Base-by-base conservation (phyloP, 2,113 vertebrate species). In the Microcebus ravelobensis region DNA sequence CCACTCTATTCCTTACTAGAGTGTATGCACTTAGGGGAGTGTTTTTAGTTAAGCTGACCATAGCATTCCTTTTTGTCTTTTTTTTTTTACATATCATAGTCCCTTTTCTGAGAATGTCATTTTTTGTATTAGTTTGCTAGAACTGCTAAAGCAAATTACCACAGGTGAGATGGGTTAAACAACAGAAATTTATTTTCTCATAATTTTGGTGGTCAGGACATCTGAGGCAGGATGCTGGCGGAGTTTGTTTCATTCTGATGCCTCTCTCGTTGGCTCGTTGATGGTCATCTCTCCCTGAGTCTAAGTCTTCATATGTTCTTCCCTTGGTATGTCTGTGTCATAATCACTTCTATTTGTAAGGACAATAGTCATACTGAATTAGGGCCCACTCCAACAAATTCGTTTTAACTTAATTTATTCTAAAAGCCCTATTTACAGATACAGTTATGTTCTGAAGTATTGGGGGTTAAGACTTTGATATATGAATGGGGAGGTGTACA, bases 201-300 rank as follows among this genome's bases (percentile, higher is more conserved):
- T 1, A 45, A 36, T n/a, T 71, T 2, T 12, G 17, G 8, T 55
- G 3, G 5, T 18, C 42, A 15, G 11, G 6, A 29, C 42, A 31
- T 71, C 5, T 81, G 52, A 76, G 42, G 74, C 10, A 39, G 34
- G 7, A 34, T 21, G 14, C 25, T 25, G 8, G 8, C 11, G 13
- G 20, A 11, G 2, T 15, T 65, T 6, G 59, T 34, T 65, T 71
- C 20, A 83, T 39, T 86, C 59, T 90, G 61, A 70, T 2, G 2
- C 1, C 1, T 6, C 10, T 14, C 27, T 45, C 20, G 2, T 68
- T 29, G 1, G 1, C 1, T 27, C 21, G 1, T 61, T 9, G 14
- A 21, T 10, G 3, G 10, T 14, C 9, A 0, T 15, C 12, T 34
- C 20, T 73, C 1, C 17, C 2, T 85, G 0, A 17, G 8, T 42